Conservation (phyloP, 64 coral and sea anemone species). For the Pachyseris speciosa region DNA sequence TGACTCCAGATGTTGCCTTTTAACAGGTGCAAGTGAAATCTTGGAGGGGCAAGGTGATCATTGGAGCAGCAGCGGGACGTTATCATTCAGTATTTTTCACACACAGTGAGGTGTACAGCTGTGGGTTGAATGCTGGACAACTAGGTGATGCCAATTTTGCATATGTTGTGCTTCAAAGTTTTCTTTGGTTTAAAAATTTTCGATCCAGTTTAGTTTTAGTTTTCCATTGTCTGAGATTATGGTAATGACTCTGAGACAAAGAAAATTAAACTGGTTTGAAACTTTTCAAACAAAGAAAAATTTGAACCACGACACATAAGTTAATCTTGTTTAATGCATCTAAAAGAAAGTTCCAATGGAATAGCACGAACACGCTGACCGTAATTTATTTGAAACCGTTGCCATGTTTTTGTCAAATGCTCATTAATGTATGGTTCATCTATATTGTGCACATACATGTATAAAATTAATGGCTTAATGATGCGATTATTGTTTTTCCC, state of each 20-base stretch:
- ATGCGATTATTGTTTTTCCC: background rate
- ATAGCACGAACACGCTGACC: no score
- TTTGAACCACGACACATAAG: no score
- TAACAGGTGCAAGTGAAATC: conserved; percentile 71
- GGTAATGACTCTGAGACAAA: no score
- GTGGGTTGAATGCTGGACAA: conserved; percentile 93
- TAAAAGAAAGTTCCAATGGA: no score
- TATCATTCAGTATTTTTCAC: conserved; percentile 92
- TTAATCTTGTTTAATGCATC: no score
- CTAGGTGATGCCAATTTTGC: conserved; percentile 46
- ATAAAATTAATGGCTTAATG: background rate
- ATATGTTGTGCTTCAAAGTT: background rate
- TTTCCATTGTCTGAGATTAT: background rate
- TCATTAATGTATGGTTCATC: no score
- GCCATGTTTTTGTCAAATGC: no score
- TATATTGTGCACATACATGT: no score
- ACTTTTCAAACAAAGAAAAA: no score
- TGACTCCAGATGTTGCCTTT: background rate
- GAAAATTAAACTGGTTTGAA: no score
- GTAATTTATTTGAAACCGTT: no score
- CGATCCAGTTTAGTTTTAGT: background rate
- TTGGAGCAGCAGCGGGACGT: conserved; percentile 86
- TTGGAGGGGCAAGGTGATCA: conserved; percentile 72
- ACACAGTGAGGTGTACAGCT: conserved; percentile 80
- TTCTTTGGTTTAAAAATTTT: background rate